Percentiles rank a stretch among this genome's conserved stretches.
These are phyloP conservation scores for Chinchilla lanigera DNA, from an alignment of 2,113 vertebrate species.

Conservation along the genomic window DNA sequence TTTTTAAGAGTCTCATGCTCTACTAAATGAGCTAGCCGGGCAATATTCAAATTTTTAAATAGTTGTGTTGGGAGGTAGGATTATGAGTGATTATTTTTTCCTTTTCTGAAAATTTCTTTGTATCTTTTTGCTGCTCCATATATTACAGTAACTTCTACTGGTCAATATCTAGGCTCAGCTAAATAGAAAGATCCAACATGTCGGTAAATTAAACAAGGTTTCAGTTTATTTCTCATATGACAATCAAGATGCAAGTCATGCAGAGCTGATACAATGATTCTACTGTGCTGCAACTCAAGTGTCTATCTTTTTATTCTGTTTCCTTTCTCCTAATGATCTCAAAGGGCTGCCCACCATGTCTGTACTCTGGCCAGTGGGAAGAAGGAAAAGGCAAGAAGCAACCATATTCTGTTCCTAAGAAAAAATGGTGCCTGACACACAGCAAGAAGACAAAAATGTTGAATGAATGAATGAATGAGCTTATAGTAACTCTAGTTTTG, in stretches of 20 bases:
- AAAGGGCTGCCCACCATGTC: neutral
- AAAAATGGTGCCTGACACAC: neutral
- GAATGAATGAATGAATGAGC: neutral
- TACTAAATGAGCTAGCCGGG: too few species aligned
- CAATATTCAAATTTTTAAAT: slow-evolving; percentile 5
- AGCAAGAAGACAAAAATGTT: neutral
- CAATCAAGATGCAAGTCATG: neutral
- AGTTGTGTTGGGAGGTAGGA: slow-evolving; percentile 2
- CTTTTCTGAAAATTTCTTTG: slow-evolving; percentile 38
- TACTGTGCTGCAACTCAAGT: neutral
- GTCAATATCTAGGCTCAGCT: neutral
- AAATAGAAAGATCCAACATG: neutral
- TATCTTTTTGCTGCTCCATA: neutral
- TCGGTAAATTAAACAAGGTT: slow-evolving; percentile 28
- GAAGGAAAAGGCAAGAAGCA: neutral
- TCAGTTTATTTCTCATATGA: neutral
- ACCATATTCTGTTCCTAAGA: neutral
- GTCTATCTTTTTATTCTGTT: neutral
- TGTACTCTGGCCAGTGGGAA: neutral
- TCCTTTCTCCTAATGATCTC: neutral
- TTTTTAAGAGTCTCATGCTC: too few species aligned
- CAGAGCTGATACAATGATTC: neutral
- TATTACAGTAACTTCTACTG: slow-evolving; percentile 27
- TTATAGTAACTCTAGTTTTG: neutral
- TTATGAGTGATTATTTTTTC: neutral